Evolutionary conservation across 2,113 vertebrate species (phyloP), one percentile per base, ranked within the genome.

Genomic region (Salvator merianae): DNA sequence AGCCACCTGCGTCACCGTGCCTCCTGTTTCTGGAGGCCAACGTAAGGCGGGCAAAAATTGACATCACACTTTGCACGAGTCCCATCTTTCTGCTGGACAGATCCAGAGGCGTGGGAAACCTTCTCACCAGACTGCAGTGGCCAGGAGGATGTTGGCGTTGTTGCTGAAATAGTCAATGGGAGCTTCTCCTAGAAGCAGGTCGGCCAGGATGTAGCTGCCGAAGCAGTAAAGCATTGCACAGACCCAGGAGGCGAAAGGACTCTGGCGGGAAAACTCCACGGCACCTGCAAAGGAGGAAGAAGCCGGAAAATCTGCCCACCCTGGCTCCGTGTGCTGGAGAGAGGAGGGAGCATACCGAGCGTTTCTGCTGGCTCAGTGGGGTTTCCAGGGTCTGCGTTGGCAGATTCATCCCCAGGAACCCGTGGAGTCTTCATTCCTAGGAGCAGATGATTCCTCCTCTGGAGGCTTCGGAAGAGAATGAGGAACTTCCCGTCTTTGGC

Each of bases 161-260:
- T 99, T 96, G 92, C 98, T 98, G 96, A 99, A 99, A 89, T 97
- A 97, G 88, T 97, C 96, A 0, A 99, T 43, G 28, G 97, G 96
- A 43, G 97, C 96, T 91, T 97, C 96, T 79, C 98, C 99, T 0
- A 99, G 97, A 79, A 99, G 94, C 84, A 99, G 91, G 90, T 97
- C 98, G 20, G 98, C 98, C 30, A 99, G 96, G 88, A 99, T 97
- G 94, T 99, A 99, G 87, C 98, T 99, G 47, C 98, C 98, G 3
- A 99, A 99, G 94, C 99, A 99, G 92, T 99, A 98, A 22, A 99
- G 97, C 99, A 99, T 99, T 26, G 98, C 99, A 0, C 97, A 98
- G 24, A 99, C 95, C 99, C 99, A 99, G 68, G 98, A 99, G 10
- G 98, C 98, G 84, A 98, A 94, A 0, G 99, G 99, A 89, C 98